A percentile compares a stretch with the other conserved stretches of the same genome.
phyloP scores from a whole-genome alignment of 2,113 vertebrate genomes.

The Amphiprion percula region DNA sequence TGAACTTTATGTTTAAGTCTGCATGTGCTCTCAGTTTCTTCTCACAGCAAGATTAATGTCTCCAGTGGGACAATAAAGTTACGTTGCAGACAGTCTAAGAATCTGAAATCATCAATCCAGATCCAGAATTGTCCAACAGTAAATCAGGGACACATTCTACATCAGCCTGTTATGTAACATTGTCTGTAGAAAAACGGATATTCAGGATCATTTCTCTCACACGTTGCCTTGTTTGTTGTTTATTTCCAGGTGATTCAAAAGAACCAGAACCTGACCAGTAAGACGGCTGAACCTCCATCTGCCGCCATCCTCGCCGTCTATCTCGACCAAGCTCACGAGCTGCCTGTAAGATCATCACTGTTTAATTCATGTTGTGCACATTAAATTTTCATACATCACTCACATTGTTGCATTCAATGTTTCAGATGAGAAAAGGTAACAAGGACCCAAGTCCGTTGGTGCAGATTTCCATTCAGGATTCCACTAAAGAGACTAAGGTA shows the following conservation, averaged over 20 bases:
- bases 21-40: too few relatives aligned
- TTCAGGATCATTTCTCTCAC: background rate
- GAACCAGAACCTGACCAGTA: conserved; percentile 88
- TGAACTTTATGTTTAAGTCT: background rate
- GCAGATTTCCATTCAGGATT: conserved; percentile 90
- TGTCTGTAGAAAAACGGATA: too few relatives aligned
- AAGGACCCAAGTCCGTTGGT: conserved; percentile 92
- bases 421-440: conserved; percentile 90
- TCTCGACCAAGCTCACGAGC: conserved; percentile 89
- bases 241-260: conserved; percentile 87
- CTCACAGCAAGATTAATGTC: too few relatives aligned
- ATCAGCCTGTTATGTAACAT: background rate
- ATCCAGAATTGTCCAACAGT: too few relatives aligned
- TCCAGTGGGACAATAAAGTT: too few relatives aligned
- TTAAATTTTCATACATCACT: background rate
- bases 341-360: conserved; percentile 87
- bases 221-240: background rate
- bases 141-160: too few relatives aligned
- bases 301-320: conserved; percentile 91
- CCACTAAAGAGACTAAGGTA: conserved; percentile 92
- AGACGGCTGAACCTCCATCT: conserved; percentile 87
- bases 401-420: conserved; percentile 26
- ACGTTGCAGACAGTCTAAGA: too few relatives aligned
- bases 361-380: background rate
- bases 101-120: too few relatives aligned